A percentile compares a stretch with the other conserved stretches of the same genome.
Evolutionary conservation across 2,888 invertebrate genomes (phyloP).

Genomic region (Pyrgus malvae): DNA sequence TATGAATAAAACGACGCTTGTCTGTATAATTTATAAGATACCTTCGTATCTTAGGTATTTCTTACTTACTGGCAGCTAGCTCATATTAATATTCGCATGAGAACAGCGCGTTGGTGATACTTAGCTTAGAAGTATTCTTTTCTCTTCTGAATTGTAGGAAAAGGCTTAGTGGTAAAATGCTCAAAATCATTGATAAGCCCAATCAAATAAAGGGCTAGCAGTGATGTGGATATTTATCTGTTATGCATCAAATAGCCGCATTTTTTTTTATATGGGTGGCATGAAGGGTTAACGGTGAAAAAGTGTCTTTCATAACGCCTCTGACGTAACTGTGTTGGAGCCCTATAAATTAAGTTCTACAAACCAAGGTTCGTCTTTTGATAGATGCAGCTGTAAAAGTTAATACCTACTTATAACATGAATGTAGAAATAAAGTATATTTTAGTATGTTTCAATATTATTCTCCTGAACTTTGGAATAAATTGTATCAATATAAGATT

Average conservation of each 20-base stretch:
- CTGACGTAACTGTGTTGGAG: slow-evolving; percentile 49
- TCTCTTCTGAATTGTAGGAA: too few species aligned
- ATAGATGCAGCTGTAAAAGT: slow-evolving; percentile 22
- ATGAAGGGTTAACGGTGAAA: slow-evolving; percentile 51
- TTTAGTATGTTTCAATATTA: slow-evolving; percentile 3
- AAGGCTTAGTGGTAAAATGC: too few species aligned
- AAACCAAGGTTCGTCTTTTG: slow-evolving; percentile 47
- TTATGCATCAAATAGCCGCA: neutral
- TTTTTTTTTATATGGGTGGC: neutral
- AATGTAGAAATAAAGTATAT: slow-evolving; percentile 10
- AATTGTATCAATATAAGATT: neutral
- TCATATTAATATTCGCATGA: too few species aligned
- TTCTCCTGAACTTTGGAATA: neutral
- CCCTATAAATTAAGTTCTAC: slow-evolving; percentile 57
- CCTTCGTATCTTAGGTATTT: too few species aligned
- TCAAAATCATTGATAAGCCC: too few species aligned
- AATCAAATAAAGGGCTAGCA: neutral
- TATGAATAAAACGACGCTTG: too few species aligned
- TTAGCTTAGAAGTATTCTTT: too few species aligned
- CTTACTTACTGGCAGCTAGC: too few species aligned
- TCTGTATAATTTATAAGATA: too few species aligned
- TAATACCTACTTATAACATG: slow-evolving; percentile 1
- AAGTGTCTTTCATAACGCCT: slow-evolving; percentile 48
- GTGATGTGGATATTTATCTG: neutral
- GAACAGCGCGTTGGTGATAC: too few species aligned